Percentiles rank a stretch among this genome's conserved stretches.
Conservation (phyloP, 2,797 vertebrate genomes). For the Muraenolepis orangiensis region DNA sequence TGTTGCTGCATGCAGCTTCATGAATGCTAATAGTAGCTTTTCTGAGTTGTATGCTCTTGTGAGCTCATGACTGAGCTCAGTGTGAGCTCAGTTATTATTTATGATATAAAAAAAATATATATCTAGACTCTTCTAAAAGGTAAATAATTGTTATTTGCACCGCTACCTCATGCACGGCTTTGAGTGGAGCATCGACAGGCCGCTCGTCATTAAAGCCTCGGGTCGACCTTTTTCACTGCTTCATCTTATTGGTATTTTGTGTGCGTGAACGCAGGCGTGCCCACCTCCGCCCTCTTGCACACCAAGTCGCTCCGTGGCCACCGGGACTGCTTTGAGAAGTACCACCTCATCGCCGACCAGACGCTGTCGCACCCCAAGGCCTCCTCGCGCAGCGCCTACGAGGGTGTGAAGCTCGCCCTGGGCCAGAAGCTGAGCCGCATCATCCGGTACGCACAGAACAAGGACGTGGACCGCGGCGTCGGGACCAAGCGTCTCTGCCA, state of each 20-base stretch:
- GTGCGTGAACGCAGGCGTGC: conserved; percentile 74
- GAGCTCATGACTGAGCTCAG: too few species aligned
- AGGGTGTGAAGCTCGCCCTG: conserved; percentile 90
- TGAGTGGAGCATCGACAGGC: neutral
- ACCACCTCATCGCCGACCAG: conserved; percentile 96
- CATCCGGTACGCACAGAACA: conserved; percentile 94
- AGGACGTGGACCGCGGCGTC: conserved; percentile 79
- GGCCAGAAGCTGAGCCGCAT: conserved; percentile 93
- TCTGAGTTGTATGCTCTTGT: too few species aligned
- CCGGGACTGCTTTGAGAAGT: conserved; percentile 98
- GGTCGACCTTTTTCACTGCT: neutral
- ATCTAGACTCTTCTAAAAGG: neutral
- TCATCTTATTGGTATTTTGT: neutral
- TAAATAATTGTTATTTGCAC: neutral
- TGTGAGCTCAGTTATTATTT: too few species aligned
- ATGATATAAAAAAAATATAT: neutral
- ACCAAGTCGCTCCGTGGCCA: conserved; percentile 92
- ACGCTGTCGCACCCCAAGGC: conserved; percentile 87
- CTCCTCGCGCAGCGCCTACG: conserved; percentile 87
- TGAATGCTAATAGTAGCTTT: too few species aligned
- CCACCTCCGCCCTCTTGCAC: conserved; percentile 85
- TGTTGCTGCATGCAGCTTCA: neutral
- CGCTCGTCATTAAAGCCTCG: neutral
- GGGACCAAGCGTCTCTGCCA: conserved; percentile 80
- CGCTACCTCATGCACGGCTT: neutral